These are phyloP conservation scores for Phengaris arion DNA, from an alignment of 2,888 invertebrate species.

Conservation along the genomic window DNA sequence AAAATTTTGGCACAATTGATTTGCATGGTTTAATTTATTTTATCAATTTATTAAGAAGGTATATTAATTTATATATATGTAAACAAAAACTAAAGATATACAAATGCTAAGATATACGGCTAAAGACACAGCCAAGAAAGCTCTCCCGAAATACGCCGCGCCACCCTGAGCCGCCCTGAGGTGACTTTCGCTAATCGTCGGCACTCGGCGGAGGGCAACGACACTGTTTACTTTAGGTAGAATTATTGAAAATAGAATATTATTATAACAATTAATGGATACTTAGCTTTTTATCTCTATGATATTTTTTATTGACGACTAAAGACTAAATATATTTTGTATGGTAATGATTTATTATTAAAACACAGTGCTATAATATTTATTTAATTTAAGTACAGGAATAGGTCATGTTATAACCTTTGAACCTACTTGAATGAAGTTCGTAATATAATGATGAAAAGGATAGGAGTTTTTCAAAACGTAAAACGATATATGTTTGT, in stretches of 20 bases:
- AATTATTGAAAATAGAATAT: slow-evolving; percentile 11
- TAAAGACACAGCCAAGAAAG: background rate
- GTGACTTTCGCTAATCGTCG: slow-evolving; percentile 7
- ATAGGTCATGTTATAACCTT: background rate
- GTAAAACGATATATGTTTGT: background rate
- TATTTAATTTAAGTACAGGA: background rate
- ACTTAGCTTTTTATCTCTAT: background rate
- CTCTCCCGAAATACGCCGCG: slow-evolving; percentile 1
- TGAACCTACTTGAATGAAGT: background rate
- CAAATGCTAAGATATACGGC: background rate
- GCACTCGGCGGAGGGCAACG: background rate
- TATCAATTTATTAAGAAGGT: no score
- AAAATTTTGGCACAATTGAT: no score
- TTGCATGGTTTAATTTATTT: no score
- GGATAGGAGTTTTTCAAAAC: background rate
- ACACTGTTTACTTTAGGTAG: slow-evolving; percentile 1
- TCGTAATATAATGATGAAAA: background rate
- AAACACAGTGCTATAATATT: no score
- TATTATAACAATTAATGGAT: background rate
- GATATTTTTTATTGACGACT: background rate
- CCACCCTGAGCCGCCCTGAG: background rate
- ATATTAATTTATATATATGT: background rate
- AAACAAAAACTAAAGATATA: background rate
- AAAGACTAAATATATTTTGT: background rate
- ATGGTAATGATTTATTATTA: background rate